phyloP scores from a whole-genome alignment of 2,113 vertebrate species.

The Orientallactaga bullata region DNA sequence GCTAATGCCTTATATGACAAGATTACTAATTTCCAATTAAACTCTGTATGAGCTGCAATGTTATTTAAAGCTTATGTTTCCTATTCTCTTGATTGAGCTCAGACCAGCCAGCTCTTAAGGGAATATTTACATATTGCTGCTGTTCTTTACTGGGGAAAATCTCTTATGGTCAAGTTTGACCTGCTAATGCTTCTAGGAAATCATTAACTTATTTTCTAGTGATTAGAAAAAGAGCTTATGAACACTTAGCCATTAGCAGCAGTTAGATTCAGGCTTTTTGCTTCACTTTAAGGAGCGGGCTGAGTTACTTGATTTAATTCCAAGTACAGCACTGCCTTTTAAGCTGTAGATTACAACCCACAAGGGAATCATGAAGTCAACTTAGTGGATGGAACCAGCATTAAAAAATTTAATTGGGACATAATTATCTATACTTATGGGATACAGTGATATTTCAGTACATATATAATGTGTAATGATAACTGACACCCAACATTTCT shows the following conservation, averaged over 20 bases:
- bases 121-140: constrained; percentile 55
- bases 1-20: constrained; percentile 14
- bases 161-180: constrained; percentile 31
- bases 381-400: constrained; percentile 18
- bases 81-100: constrained; percentile 45
- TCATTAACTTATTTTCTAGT: constrained; percentile 70
- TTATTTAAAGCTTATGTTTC: constrained; percentile 62
- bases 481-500: not conserved
- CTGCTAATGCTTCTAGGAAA: constrained; percentile 74
- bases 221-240: constrained; percentile 34
- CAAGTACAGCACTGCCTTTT: not conserved
- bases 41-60: not conserved
- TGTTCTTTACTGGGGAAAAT: constrained; percentile 50
- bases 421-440: not conserved
- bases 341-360: not conserved
- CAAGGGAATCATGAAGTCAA: not conserved
- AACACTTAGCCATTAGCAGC: constrained; percentile 44
- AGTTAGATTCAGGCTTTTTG: not conserved
- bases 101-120: constrained; percentile 48
- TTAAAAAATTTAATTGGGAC: not conserved
- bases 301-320: constrained; percentile 53
- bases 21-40: constrained; percentile 39
- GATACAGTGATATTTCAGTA: not conserved
- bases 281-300: constrained; percentile 37
- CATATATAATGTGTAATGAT: not conserved